These are phyloP conservation scores for Bagarius yarrelli DNA, from an alignment of 2,113 vertebrate species.

Conservation along the genomic window DNA sequence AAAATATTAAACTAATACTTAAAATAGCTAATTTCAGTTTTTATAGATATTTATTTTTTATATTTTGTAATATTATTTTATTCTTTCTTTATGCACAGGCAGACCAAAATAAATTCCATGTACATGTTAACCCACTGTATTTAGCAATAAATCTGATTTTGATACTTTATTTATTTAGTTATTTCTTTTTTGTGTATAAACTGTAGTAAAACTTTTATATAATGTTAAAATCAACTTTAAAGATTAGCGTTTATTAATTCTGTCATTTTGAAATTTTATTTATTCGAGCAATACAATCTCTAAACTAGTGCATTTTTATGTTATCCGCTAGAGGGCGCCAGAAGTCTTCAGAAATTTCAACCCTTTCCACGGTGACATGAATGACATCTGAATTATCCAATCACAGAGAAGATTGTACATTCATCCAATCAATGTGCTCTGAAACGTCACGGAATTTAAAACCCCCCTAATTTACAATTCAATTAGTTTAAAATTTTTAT, in stretches of 20 bases:
- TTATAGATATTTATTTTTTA: no score
- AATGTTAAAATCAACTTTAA: background rate
- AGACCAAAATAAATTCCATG: no score
- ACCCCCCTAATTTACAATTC: no score
- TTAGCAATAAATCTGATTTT: no score
- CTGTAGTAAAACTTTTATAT: background rate
- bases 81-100: no score
- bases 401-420: background rate
- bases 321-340: slow-evolving; percentile 26
- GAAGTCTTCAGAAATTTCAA: background rate
- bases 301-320: background rate
- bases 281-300: no score
- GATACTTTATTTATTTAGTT: no score
- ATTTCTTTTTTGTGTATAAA: no score
- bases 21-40: no score
- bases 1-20: no score
- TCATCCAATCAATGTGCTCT: background rate
- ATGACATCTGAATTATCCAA: background rate
- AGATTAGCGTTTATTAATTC: background rate
- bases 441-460: background rate
- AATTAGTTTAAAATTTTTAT: background rate
- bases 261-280: background rate
- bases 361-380: background rate
- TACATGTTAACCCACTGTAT: no score
- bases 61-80: no score